These are phyloP conservation scores for Clamator glandarius DNA, from an alignment of 2,797 vertebrate species.

Conservation along the genomic window DNA sequence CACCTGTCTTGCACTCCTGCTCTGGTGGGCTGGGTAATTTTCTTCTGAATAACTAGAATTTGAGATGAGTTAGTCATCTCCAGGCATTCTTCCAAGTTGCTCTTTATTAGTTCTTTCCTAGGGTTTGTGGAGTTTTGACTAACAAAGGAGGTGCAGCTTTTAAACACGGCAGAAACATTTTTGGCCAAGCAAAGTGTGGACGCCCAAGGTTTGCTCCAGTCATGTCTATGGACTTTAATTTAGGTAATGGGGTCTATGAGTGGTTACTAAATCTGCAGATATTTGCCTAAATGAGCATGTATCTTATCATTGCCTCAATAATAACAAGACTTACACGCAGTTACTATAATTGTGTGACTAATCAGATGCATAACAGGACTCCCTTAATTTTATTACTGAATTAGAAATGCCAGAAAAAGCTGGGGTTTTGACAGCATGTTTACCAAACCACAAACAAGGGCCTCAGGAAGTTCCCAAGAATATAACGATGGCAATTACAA, in stretches of 20 bases:
- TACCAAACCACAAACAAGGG: neutral
- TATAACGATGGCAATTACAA: neutral
- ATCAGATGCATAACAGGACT: neutral
- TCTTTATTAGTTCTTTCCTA: conserved; percentile 28
- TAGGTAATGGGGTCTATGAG: neutral
- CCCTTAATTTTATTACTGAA: neutral
- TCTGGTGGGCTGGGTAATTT: neutral
- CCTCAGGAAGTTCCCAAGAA: neutral
- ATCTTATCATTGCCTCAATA: neutral
- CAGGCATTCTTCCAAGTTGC: conserved; percentile 31
- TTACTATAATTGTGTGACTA: neutral
- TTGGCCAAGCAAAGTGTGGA: neutral
- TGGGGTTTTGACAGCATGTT: neutral
- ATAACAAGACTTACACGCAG: neutral
- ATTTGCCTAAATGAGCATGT: neutral
- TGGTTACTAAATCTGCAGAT: neutral
- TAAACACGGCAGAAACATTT: neutral
- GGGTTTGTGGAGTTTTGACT: neutral
- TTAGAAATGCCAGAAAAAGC: neutral
- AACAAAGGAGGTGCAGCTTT: neutral
- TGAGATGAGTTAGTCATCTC: conserved; percentile 17
- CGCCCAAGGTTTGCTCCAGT: neutral
- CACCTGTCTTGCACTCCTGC: neutral
- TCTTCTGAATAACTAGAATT: neutral
- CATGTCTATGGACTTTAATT: fast-evolving